Percentiles rank a stretch among this genome's conserved stretches.
Evolutionary conservation across 2,113 vertebrate genomes (phyloP).

Genomic region (Aix galericulata): DNA sequence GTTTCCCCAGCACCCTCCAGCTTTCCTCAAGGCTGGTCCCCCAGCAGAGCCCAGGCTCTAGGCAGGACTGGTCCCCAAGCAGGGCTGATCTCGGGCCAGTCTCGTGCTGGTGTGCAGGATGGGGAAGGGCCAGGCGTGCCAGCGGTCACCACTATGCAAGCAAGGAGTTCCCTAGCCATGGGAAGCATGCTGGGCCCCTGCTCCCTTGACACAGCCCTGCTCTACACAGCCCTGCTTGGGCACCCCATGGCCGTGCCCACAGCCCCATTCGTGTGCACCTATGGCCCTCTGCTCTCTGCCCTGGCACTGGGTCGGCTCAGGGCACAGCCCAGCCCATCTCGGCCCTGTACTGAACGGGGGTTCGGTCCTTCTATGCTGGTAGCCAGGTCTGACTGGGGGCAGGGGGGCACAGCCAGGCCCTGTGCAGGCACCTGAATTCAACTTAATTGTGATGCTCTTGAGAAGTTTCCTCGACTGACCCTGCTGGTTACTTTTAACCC

Average conservation of each 20-base stretch:
- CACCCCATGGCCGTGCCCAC: not conserved
- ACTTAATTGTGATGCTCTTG: constrained; percentile 22
- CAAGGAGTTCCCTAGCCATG: not conserved
- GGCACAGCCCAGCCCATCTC: not conserved
- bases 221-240: too few relatives aligned
- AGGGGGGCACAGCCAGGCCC: not conserved
- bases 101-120: fast-evolving
- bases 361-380: not conserved
- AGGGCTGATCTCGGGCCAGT: not conserved
- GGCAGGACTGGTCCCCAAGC: not conserved
- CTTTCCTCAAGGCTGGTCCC: not conserved
- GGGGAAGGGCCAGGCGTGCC: not conserved
- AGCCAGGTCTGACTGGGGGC: not conserved
- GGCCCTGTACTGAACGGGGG: not conserved
- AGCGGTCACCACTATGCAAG: not conserved
- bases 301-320: not conserved
- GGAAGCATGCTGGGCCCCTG: not conserved
- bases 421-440: not conserved
- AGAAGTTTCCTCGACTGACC: constrained; percentile 70
- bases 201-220: not conserved
- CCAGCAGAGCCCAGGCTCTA: not conserved
- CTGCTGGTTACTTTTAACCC: constrained; percentile 80
- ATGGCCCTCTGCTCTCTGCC: not conserved
- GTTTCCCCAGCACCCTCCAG: not conserved
- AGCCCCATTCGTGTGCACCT: not conserved